Percentiles rank a stretch among this genome's conserved stretches.
These are phyloP conservation scores for Drosophila sp. DNA, from an alignment of 1,140 invertebrate genomes.

Conservation along the genomic window DNA sequence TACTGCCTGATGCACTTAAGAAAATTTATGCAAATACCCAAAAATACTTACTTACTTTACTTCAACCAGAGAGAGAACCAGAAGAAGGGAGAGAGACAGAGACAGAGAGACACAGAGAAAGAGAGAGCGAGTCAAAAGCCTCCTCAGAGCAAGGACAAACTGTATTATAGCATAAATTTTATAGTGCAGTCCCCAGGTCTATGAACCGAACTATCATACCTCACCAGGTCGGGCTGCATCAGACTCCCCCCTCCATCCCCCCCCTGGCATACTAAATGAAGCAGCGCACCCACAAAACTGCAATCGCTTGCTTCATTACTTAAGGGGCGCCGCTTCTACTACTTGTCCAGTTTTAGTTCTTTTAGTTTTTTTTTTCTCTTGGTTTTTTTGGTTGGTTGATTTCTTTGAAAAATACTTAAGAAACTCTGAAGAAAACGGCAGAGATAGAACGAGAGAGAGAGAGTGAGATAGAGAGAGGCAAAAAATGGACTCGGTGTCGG, in stretches of 20 bases:
- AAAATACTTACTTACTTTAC: conserved; percentile 81
- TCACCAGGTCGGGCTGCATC: conserved; percentile 4
- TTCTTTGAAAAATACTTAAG: conserved; percentile 72
- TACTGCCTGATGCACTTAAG: conserved; percentile 82
- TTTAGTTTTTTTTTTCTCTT: conserved; percentile 38
- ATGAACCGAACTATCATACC: conserved; percentile 47
- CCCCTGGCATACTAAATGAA: conserved; percentile 73
- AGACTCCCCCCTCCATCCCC: background rate
- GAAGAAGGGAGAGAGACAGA: background rate
- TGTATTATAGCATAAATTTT: conserved; percentile 79
- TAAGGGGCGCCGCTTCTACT: conserved; percentile 31
- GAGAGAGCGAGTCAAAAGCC: conserved; percentile 36
- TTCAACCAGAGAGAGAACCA: conserved; percentile 27
- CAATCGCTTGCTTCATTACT: conserved; percentile 75
- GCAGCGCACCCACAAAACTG: conserved; percentile 75
- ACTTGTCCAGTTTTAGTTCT: background rate
- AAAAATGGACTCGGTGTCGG: conserved; percentile 17
- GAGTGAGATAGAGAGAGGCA: conserved; percentile 22
- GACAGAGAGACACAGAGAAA: background rate
- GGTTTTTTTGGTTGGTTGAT: background rate
- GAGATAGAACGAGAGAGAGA: conserved; percentile 12
- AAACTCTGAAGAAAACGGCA: conserved; percentile 31
- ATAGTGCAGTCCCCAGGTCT: conserved; percentile 74
- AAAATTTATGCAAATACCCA: conserved; percentile 83
- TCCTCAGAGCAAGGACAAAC: conserved; percentile 70